Base-by-base conservation (phyloP, 1,140 invertebrate species). In the Drepana arcuata region DNA sequence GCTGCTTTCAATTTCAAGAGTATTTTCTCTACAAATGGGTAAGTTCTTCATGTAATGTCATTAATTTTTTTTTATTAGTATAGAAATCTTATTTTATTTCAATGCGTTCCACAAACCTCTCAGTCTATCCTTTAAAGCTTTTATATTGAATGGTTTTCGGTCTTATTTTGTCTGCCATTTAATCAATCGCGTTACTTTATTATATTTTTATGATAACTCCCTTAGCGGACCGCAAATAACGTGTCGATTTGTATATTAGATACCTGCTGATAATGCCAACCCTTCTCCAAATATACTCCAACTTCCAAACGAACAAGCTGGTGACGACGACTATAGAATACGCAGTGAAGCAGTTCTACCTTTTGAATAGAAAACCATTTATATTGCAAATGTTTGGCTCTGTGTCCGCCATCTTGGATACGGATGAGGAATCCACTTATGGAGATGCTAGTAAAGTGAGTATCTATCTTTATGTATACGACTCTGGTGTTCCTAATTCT, bases 351-450 rank as follows among this genome's bases (percentile, higher is more conserved):
- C 97, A 99, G 73, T 99, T 99, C 80, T 99, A 99, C 80, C 87
- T 99, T 29, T 90, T 99, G 72, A 99, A 99, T 67, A 88, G 98
- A 38, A 99, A 99, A 70, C 97, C 98, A 1, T 99, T 99, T 64
- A 95, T 99, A 45, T 85, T 99, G 12, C 95, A 99, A 88, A 97
- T 99, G 95, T 99, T 99, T 85, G 98, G 98, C 3, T 97, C 95
- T 28, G 93, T 98, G 1, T 98, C 98, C 0, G 93, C 96, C 1
- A 95, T 99, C 58, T 85, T 99, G 16, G 97, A 99, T 68, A 95
- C 93, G 1, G 96, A 99, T 69, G 92, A 93, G 62, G 89, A 91
- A 39, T 90, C 91, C 29, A 88, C 91, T 2, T 93, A 91, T 67
- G 94, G 94, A 2, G 94, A 97, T 80, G 94, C 93, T 10, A 95